Evolutionary conservation across 2,113 vertebrate species (phyloP).

Genomic region (Fregata magnificens): DNA sequence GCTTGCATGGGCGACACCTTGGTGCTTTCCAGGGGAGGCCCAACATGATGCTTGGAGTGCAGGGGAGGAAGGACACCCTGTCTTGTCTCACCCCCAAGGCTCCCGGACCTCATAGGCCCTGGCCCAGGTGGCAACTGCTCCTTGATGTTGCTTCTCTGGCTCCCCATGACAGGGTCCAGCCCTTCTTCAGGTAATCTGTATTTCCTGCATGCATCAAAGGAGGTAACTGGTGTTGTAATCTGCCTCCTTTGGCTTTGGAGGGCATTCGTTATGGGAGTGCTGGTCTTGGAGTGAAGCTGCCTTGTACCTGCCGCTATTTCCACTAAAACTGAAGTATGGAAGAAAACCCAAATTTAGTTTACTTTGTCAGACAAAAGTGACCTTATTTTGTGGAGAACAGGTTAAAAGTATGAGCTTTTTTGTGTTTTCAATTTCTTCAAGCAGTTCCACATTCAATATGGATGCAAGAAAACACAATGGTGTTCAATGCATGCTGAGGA

Average conservation of each 20-base stretch:
- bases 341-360: not conserved
- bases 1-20: not conserved
- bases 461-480: not conserved
- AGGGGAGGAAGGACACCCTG: not conserved
- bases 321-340: not conserved
- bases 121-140: not conserved
- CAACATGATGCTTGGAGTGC: rapidly evolving
- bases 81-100: not conserved
- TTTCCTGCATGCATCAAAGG: rapidly evolving
- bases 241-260: not conserved
- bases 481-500: no score
- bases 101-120: not conserved
- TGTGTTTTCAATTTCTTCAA: not conserved
- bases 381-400: not conserved
- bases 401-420: not conserved
- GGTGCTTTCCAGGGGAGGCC: not conserved
- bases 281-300: not conserved
- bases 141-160: not conserved
- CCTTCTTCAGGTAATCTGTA: not conserved
- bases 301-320: rapidly evolving
- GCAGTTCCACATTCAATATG: not conserved
- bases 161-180: not conserved
- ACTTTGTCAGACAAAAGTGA: not conserved
- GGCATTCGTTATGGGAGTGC: not conserved
- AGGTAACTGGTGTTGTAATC: not conserved